Base-by-base conservation (phyloP, 2,888 invertebrate genomes). In the Agrenia bidenticulata region DNA sequence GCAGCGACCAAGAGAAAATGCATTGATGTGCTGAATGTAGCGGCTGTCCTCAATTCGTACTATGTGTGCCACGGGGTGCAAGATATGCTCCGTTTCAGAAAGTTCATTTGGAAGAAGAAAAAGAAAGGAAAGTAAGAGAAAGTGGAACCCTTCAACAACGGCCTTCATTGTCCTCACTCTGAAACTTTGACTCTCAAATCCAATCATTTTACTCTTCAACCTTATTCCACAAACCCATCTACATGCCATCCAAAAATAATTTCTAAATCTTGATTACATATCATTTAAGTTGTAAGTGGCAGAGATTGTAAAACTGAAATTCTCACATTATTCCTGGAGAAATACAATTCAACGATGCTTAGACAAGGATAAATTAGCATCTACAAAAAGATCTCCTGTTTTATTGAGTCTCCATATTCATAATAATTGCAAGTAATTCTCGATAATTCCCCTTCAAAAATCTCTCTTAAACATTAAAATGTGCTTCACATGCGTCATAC, bases 101-200 rank as follows among this genome's bases (percentile, higher is more conserved):
- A 72, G 55, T 74, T 76, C 59, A 71, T 61, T 9, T 74, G 74
- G 75, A 74, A 71, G 49, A 75, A 75, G 61, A 76, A 76, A 64
- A 70, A 75, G 69, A 67, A 72, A 50, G 57, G 45, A 58, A 51
- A 23, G 32, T 24, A 19, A 45, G 45, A 32, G 32, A 32, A 4
- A 32, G 32, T 11, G 11, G 32, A 32, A 4, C 11, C 11, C 11
- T 4, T 32, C 32, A 4, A 32, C 4, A 32, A 32, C 5, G 32
- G 5, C 11, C 32, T 32, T n/a, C n/a, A n/a, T n/a, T n/a, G n/a
- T n/a, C n/a, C n/a, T n/a, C n/a, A n/a, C n/a, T n/a, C n/a, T n/a
- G n/a, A n/a, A n/a, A n/a, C n/a, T n/a, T n/a, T n/a, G n/a, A n/a
- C n/a, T n/a, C n/a, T n/a, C n/a, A n/a, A n/a, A n/a, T n/a, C n/a